Evolutionary conservation across 2,797 vertebrate species (phyloP).

Genomic region (Babyrousa celebensis): DNA sequence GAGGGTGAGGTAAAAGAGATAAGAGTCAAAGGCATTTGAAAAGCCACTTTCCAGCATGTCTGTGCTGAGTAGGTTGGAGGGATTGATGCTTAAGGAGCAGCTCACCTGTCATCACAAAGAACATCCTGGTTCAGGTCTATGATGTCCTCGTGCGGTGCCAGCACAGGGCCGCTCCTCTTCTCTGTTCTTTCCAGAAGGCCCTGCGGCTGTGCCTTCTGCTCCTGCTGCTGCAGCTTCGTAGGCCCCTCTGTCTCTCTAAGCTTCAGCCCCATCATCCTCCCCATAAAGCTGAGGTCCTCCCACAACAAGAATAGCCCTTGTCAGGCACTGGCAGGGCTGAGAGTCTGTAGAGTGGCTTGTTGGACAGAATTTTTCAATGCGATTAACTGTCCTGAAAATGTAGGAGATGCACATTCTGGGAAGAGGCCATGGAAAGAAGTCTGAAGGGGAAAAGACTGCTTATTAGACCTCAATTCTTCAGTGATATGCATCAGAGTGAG

Average conservation of each 20-base stretch:
- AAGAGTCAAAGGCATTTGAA: slow-evolving; percentile 82
- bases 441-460: not conserved
- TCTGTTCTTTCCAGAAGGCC: not conserved
- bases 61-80: not conserved
- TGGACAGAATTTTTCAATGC: not conserved
- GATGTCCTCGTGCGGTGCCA: accelerated
- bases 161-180: not conserved
- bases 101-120: slow-evolving; percentile 55
- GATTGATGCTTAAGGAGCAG: slow-evolving; percentile 36
- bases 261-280: not conserved
- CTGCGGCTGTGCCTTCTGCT: not conserved
- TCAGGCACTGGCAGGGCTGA: not conserved
- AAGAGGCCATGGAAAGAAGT: not conserved
- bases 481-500: not conserved
- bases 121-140: not conserved
- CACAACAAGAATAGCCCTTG: not conserved
- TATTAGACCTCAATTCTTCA: not conserved
- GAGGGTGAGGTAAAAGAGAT: slow-evolving; percentile 78
- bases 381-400: not conserved
- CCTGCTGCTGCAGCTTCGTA: not conserved
- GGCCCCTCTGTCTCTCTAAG: not conserved
- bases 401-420: not conserved
- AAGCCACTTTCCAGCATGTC: slow-evolving; percentile 73
- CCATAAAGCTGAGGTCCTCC: not conserved
- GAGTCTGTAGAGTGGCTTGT: not conserved